Evolutionary conservation across 1,140 invertebrate genomes (phyloP), one percentile per base, ranked within the genome.

Genomic region (Acromyrmex charruanus): DNA sequence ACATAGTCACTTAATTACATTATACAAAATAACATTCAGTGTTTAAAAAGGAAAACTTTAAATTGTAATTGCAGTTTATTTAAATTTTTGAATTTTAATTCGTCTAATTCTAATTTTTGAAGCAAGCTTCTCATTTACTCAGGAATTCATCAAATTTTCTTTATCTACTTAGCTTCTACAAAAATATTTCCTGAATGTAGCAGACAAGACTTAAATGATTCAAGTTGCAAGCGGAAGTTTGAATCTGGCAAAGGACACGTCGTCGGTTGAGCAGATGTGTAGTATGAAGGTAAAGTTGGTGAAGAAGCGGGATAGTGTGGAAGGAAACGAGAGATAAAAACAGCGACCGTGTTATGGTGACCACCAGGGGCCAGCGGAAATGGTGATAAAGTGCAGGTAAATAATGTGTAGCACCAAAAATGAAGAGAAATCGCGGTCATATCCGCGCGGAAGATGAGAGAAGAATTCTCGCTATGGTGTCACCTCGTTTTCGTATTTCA

Each of bases 371-470:
- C 72, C 72, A 51, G 77, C 66, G 84, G 85, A 89, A 92, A 92
- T 89, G 89, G 88, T 92, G 90, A 91, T 91, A 92, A 92, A 92
- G 65, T 87, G 90, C 90, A 74, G 79, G 77, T 87, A 92, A 92
- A 89, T 90, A 90, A 92, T 88, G 88, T 86, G 91, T 88, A 59
- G 69, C 82, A 44, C 53, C 21, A 86, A 91, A 88, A 92, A 92
- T 91, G 87, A 91, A 91, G 89, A 91, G 87, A 91, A 91, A 91
- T 91, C 81, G 86, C 55, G 66, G 84, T 49, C 77, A 88, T 88
- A 75, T 84, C 65, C 65, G 53, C 55, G 74, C 28, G 77, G 82
- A 90, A 91, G 88, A 90, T 88, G 89, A 85, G 88, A 87, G 77
- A 88, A 88, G 58, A 75, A 72, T 88, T 51, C 61, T 39, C 53